A percentile compares a stretch with the other conserved stretches of the same genome.
Evolutionary conservation across 1,140 invertebrate genomes (phyloP).

Genomic region (Achatina immaculata): DNA sequence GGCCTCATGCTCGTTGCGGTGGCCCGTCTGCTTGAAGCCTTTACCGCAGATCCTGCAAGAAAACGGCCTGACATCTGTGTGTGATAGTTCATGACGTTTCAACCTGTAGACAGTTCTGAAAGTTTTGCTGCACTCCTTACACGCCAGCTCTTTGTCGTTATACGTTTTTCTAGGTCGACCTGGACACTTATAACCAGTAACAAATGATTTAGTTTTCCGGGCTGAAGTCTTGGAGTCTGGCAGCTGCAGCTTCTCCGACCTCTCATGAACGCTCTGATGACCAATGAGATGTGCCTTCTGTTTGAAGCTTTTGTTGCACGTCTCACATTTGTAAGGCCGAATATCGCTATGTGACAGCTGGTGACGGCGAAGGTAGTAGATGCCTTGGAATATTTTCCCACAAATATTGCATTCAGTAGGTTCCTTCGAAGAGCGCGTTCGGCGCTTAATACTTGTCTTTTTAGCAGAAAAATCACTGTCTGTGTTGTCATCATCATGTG

Average conservation of each 20-base stretch:
- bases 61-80: conserved; percentile 38
- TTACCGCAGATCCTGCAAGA: conserved; percentile 39
- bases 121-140: conserved; percentile 35
- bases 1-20: conserved; percentile 42
- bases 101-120: conserved; percentile 42
- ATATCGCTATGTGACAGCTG: conserved; percentile 37
- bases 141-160: conserved; percentile 39
- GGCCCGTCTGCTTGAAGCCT: conserved; percentile 44
- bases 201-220: not conserved
- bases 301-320: conserved; percentile 41
- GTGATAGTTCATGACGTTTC: conserved; percentile 38
- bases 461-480: not conserved
- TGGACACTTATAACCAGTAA: conserved; percentile 8
- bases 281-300: conserved; percentile 38
- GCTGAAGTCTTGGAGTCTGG: not conserved
- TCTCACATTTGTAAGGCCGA: conserved; percentile 34
- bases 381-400: conserved; percentile 37
- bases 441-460: not conserved
- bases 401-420: conserved; percentile 20
- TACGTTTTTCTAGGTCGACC: conserved; percentile 34
- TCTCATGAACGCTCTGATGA: conserved; percentile 14
- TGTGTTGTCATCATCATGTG: not conserved
- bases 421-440: not conserved
- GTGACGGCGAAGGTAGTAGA: conserved; percentile 40
- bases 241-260: not conserved